Percentiles rank a stretch among this genome's conserved stretches.
Evolutionary conservation across 1,140 invertebrate species (phyloP).

Genomic region (Calosoma granatense): DNA sequence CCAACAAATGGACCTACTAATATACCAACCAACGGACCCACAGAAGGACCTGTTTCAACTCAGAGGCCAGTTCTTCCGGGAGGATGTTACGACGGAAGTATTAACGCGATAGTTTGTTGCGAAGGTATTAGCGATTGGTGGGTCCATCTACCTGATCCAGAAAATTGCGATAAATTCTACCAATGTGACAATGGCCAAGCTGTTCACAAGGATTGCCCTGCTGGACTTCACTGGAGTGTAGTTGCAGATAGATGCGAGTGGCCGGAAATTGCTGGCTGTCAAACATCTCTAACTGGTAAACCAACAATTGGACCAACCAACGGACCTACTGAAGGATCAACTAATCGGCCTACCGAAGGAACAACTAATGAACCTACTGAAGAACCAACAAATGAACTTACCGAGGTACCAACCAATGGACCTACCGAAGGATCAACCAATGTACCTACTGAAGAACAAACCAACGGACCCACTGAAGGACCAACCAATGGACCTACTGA

Average conservation of each 20-base stretch:
- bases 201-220: slow-evolving; percentile 19
- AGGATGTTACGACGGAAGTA: background rate
- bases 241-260: slow-evolving; percentile 21
- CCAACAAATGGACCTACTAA: background rate
- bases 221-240: slow-evolving; percentile 22
- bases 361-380: background rate
- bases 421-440: background rate
- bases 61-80: background rate
- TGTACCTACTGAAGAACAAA: background rate
- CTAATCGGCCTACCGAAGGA: background rate
- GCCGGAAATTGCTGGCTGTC: slow-evolving; percentile 18
- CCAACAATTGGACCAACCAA: background rate
- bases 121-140: background rate
- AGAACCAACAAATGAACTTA: background rate
- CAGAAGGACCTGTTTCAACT: background rate
- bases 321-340: background rate
- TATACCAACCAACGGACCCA: background rate
- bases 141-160: slow-evolving; percentile 16
- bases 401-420: background rate
- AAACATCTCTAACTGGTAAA: slow-evolving; percentile 12
- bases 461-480: background rate
- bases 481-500: background rate
- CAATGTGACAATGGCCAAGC: slow-evolving; percentile 25
- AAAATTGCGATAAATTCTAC: slow-evolving; percentile 29
- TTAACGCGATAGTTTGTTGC: background rate